These are phyloP conservation scores for Polydrusus pterygomalis DNA, from an alignment of 2,888 invertebrate genomes.

Conservation along the genomic window DNA sequence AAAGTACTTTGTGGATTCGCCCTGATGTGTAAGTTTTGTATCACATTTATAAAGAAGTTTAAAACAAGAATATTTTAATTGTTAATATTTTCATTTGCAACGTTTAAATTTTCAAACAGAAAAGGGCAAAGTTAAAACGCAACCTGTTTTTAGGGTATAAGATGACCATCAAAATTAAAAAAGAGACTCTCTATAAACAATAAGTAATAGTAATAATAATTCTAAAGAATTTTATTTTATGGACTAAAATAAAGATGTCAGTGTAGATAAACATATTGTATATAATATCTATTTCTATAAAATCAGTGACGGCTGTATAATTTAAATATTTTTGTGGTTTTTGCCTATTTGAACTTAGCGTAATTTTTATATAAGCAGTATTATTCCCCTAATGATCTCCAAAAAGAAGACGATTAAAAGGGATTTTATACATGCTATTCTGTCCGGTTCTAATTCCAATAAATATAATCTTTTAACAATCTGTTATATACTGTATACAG, in stretches of 20 bases:
- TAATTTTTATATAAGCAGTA: neutral
- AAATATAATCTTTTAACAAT: too few species aligned
- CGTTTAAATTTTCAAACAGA: neutral
- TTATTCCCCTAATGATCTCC: neutral
- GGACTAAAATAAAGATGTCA: constrained; percentile 47
- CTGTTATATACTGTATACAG: too few species aligned
- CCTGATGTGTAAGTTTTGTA: too few species aligned
- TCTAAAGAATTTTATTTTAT: constrained; percentile 54
- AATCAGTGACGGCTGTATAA: constrained; percentile 36
- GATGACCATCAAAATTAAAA: constrained; percentile 52
- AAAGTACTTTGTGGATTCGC: too few species aligned
- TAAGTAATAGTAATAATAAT: constrained; percentile 47
- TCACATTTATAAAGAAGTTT: too few species aligned
- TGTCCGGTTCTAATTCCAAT: too few species aligned
- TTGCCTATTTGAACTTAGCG: neutral
- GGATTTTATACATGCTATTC: too few species aligned
- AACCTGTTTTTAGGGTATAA: constrained; percentile 10
- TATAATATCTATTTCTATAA: constrained; percentile 53
- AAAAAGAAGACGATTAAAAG: neutral
- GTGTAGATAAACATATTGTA: constrained; percentile 53
- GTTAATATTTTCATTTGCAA: neutral
- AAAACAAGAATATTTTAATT: neutral
- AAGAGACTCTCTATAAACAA: constrained; percentile 56
- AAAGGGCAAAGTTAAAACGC: constrained; percentile 14
- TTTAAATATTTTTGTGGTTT: constrained; percentile 17